These are phyloP conservation scores for Pyrrhia umbra DNA, from an alignment of 2,888 invertebrate species.

Conservation along the genomic window DNA sequence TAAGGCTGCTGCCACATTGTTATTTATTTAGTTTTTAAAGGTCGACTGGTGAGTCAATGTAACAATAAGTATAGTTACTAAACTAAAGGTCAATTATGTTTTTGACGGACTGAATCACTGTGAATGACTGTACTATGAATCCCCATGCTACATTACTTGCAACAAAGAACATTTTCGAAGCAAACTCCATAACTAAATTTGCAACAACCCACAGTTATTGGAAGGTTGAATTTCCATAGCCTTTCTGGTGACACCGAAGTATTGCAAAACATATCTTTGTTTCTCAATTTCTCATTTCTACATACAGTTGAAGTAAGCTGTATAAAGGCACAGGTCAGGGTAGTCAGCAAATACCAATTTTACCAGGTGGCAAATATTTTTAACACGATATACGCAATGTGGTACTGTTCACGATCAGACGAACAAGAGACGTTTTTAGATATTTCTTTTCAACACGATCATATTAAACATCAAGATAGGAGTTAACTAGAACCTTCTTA, in stretches of 20 bases:
- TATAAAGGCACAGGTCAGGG: conserved; percentile 40
- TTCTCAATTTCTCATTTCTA: conserved; percentile 34
- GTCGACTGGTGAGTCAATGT: conserved; percentile 30
- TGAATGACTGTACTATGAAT: conserved; percentile 20
- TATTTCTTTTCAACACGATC: too few species aligned
- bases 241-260: conserved; percentile 24
- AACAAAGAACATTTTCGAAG: conserved; percentile 4
- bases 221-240: conserved; percentile 24
- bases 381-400: background rate
- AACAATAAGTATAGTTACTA: conserved; percentile 37
- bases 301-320: conserved; percentile 16
- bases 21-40: conserved; percentile 28
- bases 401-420: background rate
- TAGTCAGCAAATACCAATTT: background rate
- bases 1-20: conserved; percentile 44
- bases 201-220: conserved; percentile 10
- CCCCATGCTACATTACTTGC: background rate
- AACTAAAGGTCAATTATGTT: conserved; percentile 38
- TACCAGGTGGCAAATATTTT: background rate
- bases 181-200: conserved; percentile 8
- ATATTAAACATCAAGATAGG: too few species aligned
- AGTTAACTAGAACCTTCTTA: too few species aligned
- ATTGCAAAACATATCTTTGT: conserved; percentile 33
- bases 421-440: background rate
- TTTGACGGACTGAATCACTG: conserved; percentile 27